phyloP scores from a whole-genome alignment of 2,797 vertebrate genomes.

The Iguana delicatissima region DNA sequence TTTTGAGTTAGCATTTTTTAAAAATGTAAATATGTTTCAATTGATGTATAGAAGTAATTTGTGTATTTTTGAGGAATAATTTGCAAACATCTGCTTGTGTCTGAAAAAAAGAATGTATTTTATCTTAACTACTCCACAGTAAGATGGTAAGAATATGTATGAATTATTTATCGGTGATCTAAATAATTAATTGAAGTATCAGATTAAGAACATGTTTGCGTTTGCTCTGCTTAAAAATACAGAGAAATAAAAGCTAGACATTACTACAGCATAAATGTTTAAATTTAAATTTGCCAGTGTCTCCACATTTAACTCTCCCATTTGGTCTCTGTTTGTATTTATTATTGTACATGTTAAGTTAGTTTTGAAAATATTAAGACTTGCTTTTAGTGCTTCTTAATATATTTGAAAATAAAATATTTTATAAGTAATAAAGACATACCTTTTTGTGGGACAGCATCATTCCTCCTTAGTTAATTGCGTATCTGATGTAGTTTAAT shows the following conservation, averaged over 20 bases:
- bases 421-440: slow-evolving; percentile 9
- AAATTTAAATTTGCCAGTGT: neutral
- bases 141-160: slow-evolving; percentile 70
- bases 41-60: slow-evolving; percentile 22
- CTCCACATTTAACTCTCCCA: slow-evolving; percentile 17
- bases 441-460: slow-evolving; percentile 5
- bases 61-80: slow-evolving; percentile 20
- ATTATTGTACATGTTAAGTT: neutral
- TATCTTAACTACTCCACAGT: slow-evolving; percentile 44
- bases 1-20: slow-evolving; percentile 54
- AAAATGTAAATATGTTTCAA: neutral
- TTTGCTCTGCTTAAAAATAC: slow-evolving; percentile 67
- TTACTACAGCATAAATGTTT: slow-evolving; percentile 32
- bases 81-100: slow-evolving; percentile 54
- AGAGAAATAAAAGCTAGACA: slow-evolving; percentile 50
- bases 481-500: neutral
- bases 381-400: slow-evolving; percentile 16
- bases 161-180: slow-evolving; percentile 78
- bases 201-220: slow-evolving; percentile 70
- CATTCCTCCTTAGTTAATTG: neutral
- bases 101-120: slow-evolving; percentile 16
- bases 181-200: slow-evolving; percentile 79
- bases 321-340: neutral
- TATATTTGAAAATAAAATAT: neutral
- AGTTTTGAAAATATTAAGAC: slow-evolving; percentile 17